phyloP scores from a whole-genome alignment of 1,140 invertebrate species.

The Drosophila azteca region DNA sequence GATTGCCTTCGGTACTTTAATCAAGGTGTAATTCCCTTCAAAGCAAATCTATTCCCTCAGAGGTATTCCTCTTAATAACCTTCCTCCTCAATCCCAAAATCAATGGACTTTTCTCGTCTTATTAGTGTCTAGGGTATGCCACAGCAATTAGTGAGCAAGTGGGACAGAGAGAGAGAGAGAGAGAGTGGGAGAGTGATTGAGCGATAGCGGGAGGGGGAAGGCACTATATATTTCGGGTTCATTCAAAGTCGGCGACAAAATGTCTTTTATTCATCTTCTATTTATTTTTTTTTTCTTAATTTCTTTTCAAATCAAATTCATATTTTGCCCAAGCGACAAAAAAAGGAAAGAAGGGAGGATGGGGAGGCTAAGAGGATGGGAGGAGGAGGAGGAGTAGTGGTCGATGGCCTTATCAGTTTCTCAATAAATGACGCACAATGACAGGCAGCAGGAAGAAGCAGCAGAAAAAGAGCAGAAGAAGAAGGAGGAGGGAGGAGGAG shows the following conservation, averaged over 20 bases:
- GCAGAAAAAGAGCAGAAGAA: neutral
- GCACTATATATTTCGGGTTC: neutral
- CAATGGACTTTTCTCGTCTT: too few relatives aligned
- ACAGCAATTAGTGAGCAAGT: constrained; percentile 17
- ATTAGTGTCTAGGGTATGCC: too few relatives aligned
- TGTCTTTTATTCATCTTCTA: constrained; percentile 68
- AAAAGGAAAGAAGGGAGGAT: neutral
- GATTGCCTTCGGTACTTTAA: too few relatives aligned
- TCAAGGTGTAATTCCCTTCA: too few relatives aligned
- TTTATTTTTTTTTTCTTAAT: constrained; percentile 47
- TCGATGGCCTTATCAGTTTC: constrained; percentile 56
- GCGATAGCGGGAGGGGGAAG: neutral
- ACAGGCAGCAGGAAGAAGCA: constrained; percentile 18
- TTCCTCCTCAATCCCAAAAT: too few relatives aligned
- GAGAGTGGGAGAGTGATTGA: too few relatives aligned
- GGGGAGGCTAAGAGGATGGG: constrained; percentile 1
- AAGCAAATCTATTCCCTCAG: too few relatives aligned
- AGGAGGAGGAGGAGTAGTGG: neutral
- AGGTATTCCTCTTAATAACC: too few relatives aligned
- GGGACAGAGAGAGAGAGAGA: neutral
- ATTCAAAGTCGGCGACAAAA: constrained; percentile 60
- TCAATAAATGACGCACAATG: constrained; percentile 71
- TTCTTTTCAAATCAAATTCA: constrained; percentile 75
- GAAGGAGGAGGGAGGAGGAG: neutral
- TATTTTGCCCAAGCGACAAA: constrained; percentile 49